Evolutionary conservation across 1,140 invertebrate species (phyloP), one percentile per base, ranked within the genome.

Genomic region (Cyclargus thomasi): DNA sequence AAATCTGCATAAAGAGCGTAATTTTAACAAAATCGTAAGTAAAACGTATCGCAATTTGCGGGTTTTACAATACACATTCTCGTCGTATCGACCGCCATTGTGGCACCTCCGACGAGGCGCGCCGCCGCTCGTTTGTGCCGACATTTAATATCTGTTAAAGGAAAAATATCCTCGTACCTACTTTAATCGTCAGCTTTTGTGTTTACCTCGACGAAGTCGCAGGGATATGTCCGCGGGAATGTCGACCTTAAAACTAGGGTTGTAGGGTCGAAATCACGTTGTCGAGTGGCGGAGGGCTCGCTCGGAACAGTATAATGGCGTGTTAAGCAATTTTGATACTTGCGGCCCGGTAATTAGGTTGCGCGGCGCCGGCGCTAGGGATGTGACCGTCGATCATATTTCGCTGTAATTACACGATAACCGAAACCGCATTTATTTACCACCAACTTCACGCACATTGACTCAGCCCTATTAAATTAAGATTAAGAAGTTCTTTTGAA

Each of bases 61-160:
- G 5, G 29, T 29, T 29, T 47, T 11, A 47, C 39, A 47, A 47
- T 47, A 47, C 39, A 11, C 39, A 16, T 11, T 29, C 39, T 16
- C 39, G 39, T 8, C 39, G 14, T 47, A 47, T 47, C 39, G 39
- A 47, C 39, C 39, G 39, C 5, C 39, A 47, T 47, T 47, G 39
- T 47, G 1, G 39, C 39, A 47, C 39, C 39, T 47, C 39, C 39
- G 39, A 47, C 39, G 39, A 59, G 55, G 10, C 18, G 20, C 53
- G 53, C 53, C 18, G 55, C 55, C 20, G 55, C 20, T 59, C 55
- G 20, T 59, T 59, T 59, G 39, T 47, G 55, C 55, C 55, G 20
- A 59, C 55, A 59, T 59, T 59, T 59, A 59, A 59, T 59, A 59
- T 59, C 55, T 59, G 20, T 59, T 59, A 59, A 18, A 59, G 55